phyloP scores from a whole-genome alignment of 2,888 invertebrate genomes.

The Hypsopygia costalis region DNA sequence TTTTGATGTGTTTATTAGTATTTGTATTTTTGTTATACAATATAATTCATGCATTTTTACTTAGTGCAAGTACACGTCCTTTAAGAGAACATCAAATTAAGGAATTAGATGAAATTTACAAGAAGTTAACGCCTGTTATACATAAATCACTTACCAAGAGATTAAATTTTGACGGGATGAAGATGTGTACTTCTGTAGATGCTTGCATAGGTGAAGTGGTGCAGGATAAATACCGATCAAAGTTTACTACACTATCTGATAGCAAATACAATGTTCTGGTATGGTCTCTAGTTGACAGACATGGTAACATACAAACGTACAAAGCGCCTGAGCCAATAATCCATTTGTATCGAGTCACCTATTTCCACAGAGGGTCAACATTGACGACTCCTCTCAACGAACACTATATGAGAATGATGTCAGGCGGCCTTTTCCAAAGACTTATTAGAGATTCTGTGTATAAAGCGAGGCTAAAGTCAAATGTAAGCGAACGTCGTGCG shows the following conservation, averaged over 20 bases:
- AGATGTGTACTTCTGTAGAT: not conserved
- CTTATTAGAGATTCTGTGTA: not conserved
- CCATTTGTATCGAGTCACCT: not conserved
- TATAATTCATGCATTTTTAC: conserved; percentile 2
- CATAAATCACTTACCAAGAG: not conserved
- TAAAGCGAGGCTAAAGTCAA: not conserved
- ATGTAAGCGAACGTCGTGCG: not conserved
- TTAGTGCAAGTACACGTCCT: conserved; percentile 5
- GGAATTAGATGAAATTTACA: not conserved
- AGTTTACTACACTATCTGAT: conserved; percentile 5
- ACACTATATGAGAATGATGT: not conserved
- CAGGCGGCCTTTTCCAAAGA: not conserved
- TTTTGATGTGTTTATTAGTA: conserved; percentile 3
- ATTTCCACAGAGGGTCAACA: conserved; percentile 3
- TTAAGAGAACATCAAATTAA: not conserved
- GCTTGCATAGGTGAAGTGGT: not conserved
- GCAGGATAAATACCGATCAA: not conserved
- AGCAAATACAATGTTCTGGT: not conserved
- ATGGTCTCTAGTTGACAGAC: not conserved
- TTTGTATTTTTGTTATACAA: conserved; percentile 7
- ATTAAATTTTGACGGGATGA: not conserved
- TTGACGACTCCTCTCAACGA: not conserved
- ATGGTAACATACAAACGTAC: not conserved
- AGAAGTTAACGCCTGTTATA: conserved; percentile 1
- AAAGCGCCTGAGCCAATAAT: not conserved